Evolutionary conservation across 2,797 vertebrate species (phyloP), one percentile per base, ranked within the genome.

Genomic region (Hippoglossus hippoglossus): DNA sequence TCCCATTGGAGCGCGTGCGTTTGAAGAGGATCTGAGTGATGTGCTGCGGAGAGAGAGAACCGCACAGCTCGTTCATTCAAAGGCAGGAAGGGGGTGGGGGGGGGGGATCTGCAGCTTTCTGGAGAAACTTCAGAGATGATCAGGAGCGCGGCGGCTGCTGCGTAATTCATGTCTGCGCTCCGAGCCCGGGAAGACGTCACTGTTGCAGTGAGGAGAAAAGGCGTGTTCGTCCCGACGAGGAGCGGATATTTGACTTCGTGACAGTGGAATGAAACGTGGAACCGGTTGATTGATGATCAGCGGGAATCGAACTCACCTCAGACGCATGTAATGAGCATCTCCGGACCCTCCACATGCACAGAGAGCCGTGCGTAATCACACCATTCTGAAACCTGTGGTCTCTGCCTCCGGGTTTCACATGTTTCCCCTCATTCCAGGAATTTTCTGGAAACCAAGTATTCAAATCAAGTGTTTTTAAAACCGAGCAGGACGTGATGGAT

Each of bases 121-220:
- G 84, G 73, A 79, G 71, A 58, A 87, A 87, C 86, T 86, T 89
- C 82, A 84, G 67, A 82, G 63, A 67, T 71, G 77, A 82, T 79
- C 65, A 36, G 34, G 34, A 36, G 31, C 28, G 28, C 5, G 28
- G 36, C n/a, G n/a, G n/a, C 28, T 71, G 80, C 78, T 81, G 83
- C 18, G 74, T 77, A 63, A 84, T 83, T 85, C 82, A 81, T 65
- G 82, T 53, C 67, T 67, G 78, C 54, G 76, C 80, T 75, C 51
- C 71, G 15, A 26, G 64, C 53, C 58, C 18, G 10, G 21, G 74
- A 75, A 83, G 75, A 89, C 82, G 87, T 89, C 88, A 89, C 44
- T 36, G 75, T 39, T 63, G 78, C 80, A 75, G 70, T 0, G 75
- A 60, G 63, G 39, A 77, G 81, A 44, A 77, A 74, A 71, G 55